Evolutionary conservation across 2,113 vertebrate genomes (phyloP), one percentile per base, ranked within the genome.

Genomic region (Galemys pyrenaicus): DNA sequence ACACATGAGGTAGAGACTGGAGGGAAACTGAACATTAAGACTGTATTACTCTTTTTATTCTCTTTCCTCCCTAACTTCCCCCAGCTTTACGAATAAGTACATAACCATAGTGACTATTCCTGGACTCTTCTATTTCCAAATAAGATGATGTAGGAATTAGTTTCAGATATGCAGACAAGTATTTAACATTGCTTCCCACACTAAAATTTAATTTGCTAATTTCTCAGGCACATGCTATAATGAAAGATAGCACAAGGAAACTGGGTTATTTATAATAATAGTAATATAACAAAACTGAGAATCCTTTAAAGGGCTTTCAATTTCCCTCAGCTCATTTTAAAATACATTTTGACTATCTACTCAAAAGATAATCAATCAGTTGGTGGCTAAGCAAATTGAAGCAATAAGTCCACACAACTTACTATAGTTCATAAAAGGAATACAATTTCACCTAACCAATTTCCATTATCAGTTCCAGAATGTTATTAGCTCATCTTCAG

Each of bases 161-260:
- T 32, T 70, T 92, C 65, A 88, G 64, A 91, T 87, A 77, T 49
- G 39, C 54, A 92, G 15, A 49, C 13, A 81, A 87, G 32, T 54
- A 83, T 82, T 95, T 87, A 89, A 70, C 35, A 85, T 13, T 73
- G 13, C 65, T 56, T 2, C 65, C 67, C 15, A 94, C 28, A 70
- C 71, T 87, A 83, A 89, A 92, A 79, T 93, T 68, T 82, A 93
- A 95, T 71, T 95, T 95, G 64, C 62, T 88, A 88, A 54, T 91
- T 79, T 96, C 68, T 70, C 41, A 92, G 75, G 87, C 71, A 95
- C 19, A 79, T 75, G 22, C 22, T 89, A 22, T 60, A 44, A 49
- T 16, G 37, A 94, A 91, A 95, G 30, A 87, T 4, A 93, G 62
- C 39, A 82, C 60, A 12, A 74, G 35, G 46, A 85, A 94, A 94